phyloP scores from a whole-genome alignment of 2,797 vertebrate genomes.

The Perdix hodgsoniae region DNA sequence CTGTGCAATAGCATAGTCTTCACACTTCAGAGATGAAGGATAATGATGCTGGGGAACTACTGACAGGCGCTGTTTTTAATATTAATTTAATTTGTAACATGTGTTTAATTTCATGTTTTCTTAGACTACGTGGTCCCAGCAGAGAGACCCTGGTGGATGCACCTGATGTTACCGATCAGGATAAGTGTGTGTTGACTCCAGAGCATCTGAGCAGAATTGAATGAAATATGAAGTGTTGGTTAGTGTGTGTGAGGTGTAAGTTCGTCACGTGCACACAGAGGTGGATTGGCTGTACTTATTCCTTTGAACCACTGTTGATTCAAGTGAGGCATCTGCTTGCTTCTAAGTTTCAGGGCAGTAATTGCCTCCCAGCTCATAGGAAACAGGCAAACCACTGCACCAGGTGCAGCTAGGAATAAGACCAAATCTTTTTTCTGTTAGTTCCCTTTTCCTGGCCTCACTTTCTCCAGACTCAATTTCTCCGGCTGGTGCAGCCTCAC shows the following conservation, averaged over 20 bases:
- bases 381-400: neutral
- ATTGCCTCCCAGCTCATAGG: accelerated
- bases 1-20: constrained; percentile 43
- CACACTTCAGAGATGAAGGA: neutral
- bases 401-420: neutral
- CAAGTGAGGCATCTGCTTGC: neutral
- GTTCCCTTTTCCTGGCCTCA: neutral
- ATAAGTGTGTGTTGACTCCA: neutral
- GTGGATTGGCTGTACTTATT: neutral
- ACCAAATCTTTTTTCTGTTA: neutral
- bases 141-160: neutral
- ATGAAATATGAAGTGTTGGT: neutral
- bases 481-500: no score
- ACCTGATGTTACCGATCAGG: neutral
- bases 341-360: neutral
- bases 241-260: neutral
- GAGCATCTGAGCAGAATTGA: neutral
- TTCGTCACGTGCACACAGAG: neutral
- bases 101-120: neutral
- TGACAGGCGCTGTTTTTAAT: constrained; percentile 19
- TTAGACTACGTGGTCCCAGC: neutral
- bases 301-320: neutral
- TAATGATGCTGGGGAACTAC: neutral
- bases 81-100: constrained; percentile 10
- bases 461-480: no score